A percentile compares a stretch with the other conserved stretches of the same genome.
phyloP scores from a whole-genome alignment of 2,888 invertebrate genomes.

The Protonemura montana region DNA sequence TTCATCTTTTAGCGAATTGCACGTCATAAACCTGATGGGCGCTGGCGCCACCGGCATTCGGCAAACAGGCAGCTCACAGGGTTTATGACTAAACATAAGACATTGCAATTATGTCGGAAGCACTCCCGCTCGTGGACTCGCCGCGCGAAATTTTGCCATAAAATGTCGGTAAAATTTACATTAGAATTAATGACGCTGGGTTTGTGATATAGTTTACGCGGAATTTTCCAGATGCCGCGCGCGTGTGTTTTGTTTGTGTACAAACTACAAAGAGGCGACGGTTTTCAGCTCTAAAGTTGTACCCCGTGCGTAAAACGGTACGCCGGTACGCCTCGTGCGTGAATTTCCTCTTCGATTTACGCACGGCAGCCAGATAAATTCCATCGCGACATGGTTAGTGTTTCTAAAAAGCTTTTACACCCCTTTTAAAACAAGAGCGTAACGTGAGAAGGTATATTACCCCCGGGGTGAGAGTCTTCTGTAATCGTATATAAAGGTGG shows the following conservation, averaged over 20 bases:
- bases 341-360: background rate
- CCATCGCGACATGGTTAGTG: background rate
- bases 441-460: constrained; percentile 12
- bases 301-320: background rate
- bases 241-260: background rate
- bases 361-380: background rate
- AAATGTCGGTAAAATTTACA: background rate
- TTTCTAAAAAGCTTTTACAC: constrained; percentile 4
- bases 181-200: background rate
- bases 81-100: background rate
- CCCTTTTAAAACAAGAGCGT: background rate
- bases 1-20: background rate
- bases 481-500: constrained; percentile 4
- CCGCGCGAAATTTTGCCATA: background rate
- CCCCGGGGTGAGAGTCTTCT: background rate
- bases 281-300: background rate
- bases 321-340: background rate
- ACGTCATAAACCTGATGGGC: constrained; percentile 5
- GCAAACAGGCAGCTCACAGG: background rate
- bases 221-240: background rate
- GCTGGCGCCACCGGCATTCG: background rate
- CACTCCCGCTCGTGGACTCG: background rate
- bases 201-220: background rate
- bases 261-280: background rate
- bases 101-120: background rate